A percentile compares a stretch with the other conserved stretches of the same genome.
Evolutionary conservation across 1,140 invertebrate genomes (phyloP).

Genomic region (Pinna nobilis): DNA sequence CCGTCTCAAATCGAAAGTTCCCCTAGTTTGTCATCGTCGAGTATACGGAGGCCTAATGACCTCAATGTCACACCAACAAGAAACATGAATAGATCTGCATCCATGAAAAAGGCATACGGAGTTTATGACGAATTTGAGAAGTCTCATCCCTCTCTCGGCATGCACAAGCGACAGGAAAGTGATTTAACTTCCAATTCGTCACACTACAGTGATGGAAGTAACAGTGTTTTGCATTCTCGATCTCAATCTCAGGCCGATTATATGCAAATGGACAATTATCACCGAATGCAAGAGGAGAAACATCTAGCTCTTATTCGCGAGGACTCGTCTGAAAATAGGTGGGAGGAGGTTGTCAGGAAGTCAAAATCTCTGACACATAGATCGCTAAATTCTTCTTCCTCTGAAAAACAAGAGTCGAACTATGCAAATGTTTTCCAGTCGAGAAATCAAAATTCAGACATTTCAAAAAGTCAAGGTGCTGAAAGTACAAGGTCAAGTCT

Average conservation of each 20-base stretch:
- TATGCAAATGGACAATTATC: constrained; percentile 49
- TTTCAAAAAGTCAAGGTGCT: not conserved
- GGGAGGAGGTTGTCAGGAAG: constrained; percentile 43
- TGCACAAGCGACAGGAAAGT: constrained; percentile 46
- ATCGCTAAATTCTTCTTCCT: constrained; percentile 15
- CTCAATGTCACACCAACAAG: not conserved
- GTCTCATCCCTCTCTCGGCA: constrained; percentile 29
- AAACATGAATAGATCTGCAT: constrained; percentile 47
- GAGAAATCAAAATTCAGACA: not conserved
- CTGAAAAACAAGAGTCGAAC: constrained; percentile 13
- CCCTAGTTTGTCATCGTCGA: not conserved
- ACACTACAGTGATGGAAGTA: constrained; percentile 1
- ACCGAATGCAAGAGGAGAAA: constrained; percentile 36
- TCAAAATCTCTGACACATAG: constrained; percentile 23
- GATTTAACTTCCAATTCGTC: constrained; percentile 36
- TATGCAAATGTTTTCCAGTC: constrained; percentile 25
- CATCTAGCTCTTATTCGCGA: constrained; percentile 60
- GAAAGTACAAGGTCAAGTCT: constrained; percentile 37
- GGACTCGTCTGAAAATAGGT: constrained; percentile 49
- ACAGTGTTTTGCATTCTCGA: constrained; percentile 37
- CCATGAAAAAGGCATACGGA: constrained; percentile 66
- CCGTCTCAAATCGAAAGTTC: not conserved
- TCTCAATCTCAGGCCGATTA: constrained; percentile 53
- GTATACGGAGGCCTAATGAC: not conserved
- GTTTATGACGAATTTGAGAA: constrained; percentile 60